Evolutionary conservation across 2,888 invertebrate genomes (phyloP).

Genomic region (Eupsilia transversa): DNA sequence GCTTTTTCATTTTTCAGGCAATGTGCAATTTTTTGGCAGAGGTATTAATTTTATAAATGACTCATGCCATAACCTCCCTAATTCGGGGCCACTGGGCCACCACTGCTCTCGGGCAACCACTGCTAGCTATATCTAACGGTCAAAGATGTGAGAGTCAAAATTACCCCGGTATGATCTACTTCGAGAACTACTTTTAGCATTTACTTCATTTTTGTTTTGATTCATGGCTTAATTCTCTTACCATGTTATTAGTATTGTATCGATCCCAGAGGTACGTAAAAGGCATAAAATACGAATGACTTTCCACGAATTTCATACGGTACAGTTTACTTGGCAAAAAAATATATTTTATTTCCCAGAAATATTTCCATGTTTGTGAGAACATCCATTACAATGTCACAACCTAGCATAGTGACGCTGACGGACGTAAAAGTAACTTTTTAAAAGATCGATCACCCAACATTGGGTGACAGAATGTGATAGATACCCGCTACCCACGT

Average conservation of each 20-base stretch:
- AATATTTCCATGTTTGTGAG: constrained; percentile 17
- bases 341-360: constrained; percentile 15
- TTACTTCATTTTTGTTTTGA: background rate
- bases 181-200: background rate
- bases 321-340: background rate
- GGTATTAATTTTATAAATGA: background rate
- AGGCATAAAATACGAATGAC: background rate
- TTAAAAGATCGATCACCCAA: constrained; percentile 48
- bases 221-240: background rate
- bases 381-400: constrained; percentile 54
- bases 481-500: constrained; percentile 25
- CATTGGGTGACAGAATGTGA: constrained; percentile 20
- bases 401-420: constrained; percentile 24
- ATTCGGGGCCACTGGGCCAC: no score
- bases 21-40: background rate
- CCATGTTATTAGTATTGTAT: background rate
- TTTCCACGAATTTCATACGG: background rate
- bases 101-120: no score
- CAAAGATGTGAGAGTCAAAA: background rate
- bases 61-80: no score
- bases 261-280: no score
- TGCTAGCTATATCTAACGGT: no score
- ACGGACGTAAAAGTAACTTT: constrained; percentile 48
- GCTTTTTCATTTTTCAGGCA: background rate
- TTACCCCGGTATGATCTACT: background rate